These are phyloP conservation scores for Prochilodus magdalenae DNA, from an alignment of 2,113 vertebrate species.

Conservation along the genomic window DNA sequence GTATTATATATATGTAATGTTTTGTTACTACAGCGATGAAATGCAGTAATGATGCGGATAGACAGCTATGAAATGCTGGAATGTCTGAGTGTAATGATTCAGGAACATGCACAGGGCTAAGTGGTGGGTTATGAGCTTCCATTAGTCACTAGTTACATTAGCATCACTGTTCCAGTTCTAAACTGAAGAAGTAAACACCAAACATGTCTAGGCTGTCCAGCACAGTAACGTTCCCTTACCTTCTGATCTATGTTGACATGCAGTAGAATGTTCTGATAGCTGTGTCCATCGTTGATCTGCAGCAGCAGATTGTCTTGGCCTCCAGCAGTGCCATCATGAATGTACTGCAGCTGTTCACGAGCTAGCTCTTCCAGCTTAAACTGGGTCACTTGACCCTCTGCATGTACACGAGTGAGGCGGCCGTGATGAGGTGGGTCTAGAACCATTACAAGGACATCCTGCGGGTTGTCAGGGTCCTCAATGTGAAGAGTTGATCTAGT, in stretches of 20 bases:
- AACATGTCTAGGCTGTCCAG: no score
- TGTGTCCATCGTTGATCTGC: constrained; percentile 89
- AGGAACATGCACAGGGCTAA: no score
- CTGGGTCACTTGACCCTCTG: constrained; percentile 47
- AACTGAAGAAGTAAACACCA: no score
- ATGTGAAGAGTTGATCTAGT: constrained; percentile 81
- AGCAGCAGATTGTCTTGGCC: constrained; percentile 78
- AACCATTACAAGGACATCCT: constrained; percentile 84
- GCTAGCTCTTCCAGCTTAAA: constrained; percentile 84
- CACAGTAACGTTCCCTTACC: constrained; percentile 71
- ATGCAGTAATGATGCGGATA: no score
- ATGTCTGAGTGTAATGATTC: background rate
- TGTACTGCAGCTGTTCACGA: constrained; percentile 80
- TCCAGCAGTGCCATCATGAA: constrained; percentile 81
- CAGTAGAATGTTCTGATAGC: constrained; percentile 87
- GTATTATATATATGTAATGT: no score
- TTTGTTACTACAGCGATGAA: no score
- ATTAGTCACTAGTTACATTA: no score
- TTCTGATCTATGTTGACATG: constrained; percentile 74
- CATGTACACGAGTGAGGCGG: constrained; percentile 69
- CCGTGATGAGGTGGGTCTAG: constrained; percentile 85
- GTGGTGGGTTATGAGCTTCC: no score
- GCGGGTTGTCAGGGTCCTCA: constrained; percentile 87
- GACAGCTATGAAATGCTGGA: background rate
- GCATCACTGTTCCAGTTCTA: no score